Evolutionary conservation across 2,888 invertebrate species (phyloP), one percentile per base, ranked within the genome.

Genomic region (Cancer borealis): DNA sequence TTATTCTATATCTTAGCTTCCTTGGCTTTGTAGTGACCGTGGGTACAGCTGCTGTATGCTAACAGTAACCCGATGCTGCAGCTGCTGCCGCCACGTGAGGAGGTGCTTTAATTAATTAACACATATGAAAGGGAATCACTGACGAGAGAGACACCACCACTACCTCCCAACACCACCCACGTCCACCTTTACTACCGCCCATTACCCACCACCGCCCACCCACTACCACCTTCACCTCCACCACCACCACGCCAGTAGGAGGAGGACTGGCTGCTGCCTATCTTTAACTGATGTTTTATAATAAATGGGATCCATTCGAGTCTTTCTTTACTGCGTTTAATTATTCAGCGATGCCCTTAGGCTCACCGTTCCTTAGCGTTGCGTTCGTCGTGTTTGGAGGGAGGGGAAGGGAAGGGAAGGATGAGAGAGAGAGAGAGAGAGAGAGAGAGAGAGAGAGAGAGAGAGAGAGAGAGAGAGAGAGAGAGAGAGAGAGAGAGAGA

Each of bases 281-380:
- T 66, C 66, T 66, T 66, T 66, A 66, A 66, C 66, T 3, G 66
- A n/a, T 66, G 66, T n/a, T 66, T 66, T 21, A 66, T 66, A 17
- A 66, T 66, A 66, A 66, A 66, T 66, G 66, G n/a, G 66, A 66
- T n/a, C n/a, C 66, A 66, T n/a, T 66, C n/a, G 17, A 66, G 66
- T n/a, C n/a, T 66, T 66, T 66, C 66, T 66, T 66, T 66, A 66
- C 66, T 0, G 66, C n/a, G 21, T n/a, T 66, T 21, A 66, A 66
- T n/a, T 66, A 66, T 66, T 66, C 66, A 66, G n/a, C 14, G 17
- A n/a, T n/a, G n/a, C 6, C 66, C 66, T 66, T 21, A 21, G 66
- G 6, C 66, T 66, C 66, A 54, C 66, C 66, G n/a, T n/a, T 66
- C 66, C 66, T 66, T 21, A n/a, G n/a, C 66, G 66, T 21, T 66